Evolutionary conservation across 2,888 invertebrate genomes (phyloP), one percentile per base, ranked within the genome.

Genomic region (Netelia virgata): DNA sequence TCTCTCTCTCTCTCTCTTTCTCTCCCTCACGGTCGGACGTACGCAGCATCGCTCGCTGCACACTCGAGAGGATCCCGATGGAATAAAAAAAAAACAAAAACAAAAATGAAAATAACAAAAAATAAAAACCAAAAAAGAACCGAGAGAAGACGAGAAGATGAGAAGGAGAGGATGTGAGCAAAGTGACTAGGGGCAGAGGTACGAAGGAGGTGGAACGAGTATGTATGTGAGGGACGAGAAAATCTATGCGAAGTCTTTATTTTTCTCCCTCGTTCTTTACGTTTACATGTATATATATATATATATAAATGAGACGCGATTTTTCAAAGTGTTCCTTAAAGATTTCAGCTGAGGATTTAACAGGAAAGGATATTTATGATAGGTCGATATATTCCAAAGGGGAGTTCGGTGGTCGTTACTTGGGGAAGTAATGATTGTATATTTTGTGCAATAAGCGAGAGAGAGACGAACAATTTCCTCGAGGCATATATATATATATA

Each of bases 391-490:
- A 43, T 72, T 79, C 11, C 3, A 28, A 55, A 64, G 68, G 78
- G 70, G 36, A 79, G 64, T 72, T 72, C 23, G 43, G 78, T 43
- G 23, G 64, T 64, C 55, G 53, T 72, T 78, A 70, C 70, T 63
- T 55, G 41, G 64, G 9, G 11, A 53, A 63, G 41, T 78, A 63
- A 70, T 59, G 53, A 63, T 63, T 70, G 70, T 78, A 64, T 20
- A 69, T 69, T 69, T 69, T 53, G 53, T 69, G 53, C 53, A 69
- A 69, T 55, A 36, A 28, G 53, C 53, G 69, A 69, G 70, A 59
- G 23, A n/a, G 66, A 47, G 66, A 18, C 16, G 63, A 59, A 85
- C 78, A 80, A 84, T 79, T 20, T 82, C 66, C 59, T 59, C 18
- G 43, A 20, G 72, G 72, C 70, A 16, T 28, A 63, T 59, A 20